A percentile compares a stretch with the other conserved stretches of the same genome.
These are phyloP conservation scores for Drosophila austrosaltans DNA, from an alignment of 2,888 invertebrate species.

Conservation along the genomic window DNA sequence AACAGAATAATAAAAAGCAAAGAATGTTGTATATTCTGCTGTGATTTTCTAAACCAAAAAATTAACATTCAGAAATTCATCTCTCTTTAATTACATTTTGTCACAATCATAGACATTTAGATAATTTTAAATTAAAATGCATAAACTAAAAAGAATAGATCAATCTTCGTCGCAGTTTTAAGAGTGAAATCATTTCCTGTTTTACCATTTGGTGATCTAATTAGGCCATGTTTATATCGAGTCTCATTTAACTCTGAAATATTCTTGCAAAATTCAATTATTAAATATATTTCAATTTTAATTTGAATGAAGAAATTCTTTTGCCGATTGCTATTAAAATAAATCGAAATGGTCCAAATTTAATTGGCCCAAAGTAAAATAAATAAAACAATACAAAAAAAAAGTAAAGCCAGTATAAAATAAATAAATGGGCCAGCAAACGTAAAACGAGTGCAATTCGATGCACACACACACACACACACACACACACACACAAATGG, in stretches of 20 bases:
- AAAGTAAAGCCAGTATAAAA: conserved; percentile 22
- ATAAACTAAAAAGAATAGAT: no score
- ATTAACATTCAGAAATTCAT: background rate
- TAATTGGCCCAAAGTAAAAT: conserved; percentile 25
- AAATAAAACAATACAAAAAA: conserved; percentile 13
- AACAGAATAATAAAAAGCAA: conserved; percentile 9
- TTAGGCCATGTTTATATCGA: background rate
- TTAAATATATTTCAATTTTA: background rate
- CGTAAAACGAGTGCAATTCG: conserved; percentile 37
- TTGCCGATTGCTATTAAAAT: conserved; percentile 9
- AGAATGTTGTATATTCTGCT: background rate
- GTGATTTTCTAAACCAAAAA: conserved; percentile 1
- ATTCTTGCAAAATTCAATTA: background rate
- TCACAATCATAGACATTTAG: background rate
- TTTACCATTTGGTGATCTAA: background rate
- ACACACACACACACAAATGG: conserved; percentile 54
- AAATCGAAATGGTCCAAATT: conserved; percentile 18
- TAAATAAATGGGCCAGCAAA: conserved; percentile 29
- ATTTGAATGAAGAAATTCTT: background rate
- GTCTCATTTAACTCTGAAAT: no score
- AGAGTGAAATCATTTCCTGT: no score
- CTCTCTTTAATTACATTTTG: background rate
- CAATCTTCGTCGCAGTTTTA: no score
- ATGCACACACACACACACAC: conserved; percentile 51
- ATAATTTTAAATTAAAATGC: background rate